Evolutionary conservation across 2,113 vertebrate species (phyloP), one percentile per base, ranked within the genome.

Genomic region (Megalops atlanticus): DNA sequence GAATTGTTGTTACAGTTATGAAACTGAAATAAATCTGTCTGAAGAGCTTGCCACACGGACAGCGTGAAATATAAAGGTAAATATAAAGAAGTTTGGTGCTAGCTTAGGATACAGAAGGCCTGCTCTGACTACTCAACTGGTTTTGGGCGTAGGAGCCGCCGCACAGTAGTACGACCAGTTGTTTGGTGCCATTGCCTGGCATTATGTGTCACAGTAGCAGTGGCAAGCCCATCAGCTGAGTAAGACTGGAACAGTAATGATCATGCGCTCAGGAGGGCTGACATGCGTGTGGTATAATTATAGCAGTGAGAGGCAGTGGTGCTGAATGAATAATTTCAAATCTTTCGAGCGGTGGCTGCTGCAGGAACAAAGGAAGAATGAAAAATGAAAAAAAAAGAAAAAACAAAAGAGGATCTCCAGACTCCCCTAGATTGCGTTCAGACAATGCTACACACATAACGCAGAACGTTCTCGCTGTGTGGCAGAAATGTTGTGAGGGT

Each of bases 251-350:
- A 27, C 78, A 21, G 75, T 82, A 76, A 74, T 70, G 69, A 80
- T 83, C 74, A 16, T 75, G 47, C 43, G 36, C 83, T 83, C 54
- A 73, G 33, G 58, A 52, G 45, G 49, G 75, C 43, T 81, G 85
- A 84, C 73, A 81, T 76, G 80, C 77, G 69, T 73, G 40, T 39
- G 84, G 49, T 78, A 83, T 81, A 83, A 84, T 83, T 72, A 85
- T 70, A 80, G 64, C 58, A 75, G 68, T 35, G 47, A 71, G 21
- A 78, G 39, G 80, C 68, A 16, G 36, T 74, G 58, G 39, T 31
- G 38, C 41, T 74, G 16, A 79, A 85, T 27, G 54, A 77, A 81
- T 80, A 74, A 79, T 54, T 76, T 75, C 58, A 15, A 45, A 68
- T 64, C 41, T 39, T 36, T 86, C 77, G n/a, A 31, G 58, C 58